Conservation (phyloP, 2,113 vertebrate genomes). For the Forbesichthys agassizii region DNA sequence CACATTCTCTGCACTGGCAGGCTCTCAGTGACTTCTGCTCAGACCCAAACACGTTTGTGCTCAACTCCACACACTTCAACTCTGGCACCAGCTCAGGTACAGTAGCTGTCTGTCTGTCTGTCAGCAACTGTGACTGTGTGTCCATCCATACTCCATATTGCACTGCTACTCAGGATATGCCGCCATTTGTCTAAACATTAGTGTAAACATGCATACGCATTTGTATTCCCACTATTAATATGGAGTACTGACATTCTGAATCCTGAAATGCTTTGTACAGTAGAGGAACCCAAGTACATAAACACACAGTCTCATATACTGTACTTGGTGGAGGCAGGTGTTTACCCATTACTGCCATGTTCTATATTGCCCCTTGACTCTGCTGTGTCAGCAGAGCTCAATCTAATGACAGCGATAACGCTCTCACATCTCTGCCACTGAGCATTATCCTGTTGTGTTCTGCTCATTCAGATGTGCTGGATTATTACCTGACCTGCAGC, state of each 20-base stretch:
- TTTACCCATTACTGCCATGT: slow-evolving; percentile 3
- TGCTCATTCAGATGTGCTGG: slow-evolving; percentile 83
- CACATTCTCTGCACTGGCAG: slow-evolving; percentile 59
- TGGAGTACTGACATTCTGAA: no score
- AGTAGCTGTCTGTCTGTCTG: background rate
- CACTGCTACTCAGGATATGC: no score
- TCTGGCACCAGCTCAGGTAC: slow-evolving; percentile 84
- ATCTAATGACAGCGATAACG: slow-evolving; percentile 25
- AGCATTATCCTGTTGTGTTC: slow-evolving; percentile 44
- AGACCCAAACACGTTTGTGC: slow-evolving; percentile 82
- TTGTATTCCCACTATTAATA: no score
- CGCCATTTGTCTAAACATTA: no score
- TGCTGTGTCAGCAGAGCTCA: slow-evolving; percentile 31
- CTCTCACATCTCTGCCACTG: slow-evolving; percentile 21
- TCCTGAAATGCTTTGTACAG: no score
- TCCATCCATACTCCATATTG: no score
- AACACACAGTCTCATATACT: slow-evolving; percentile 1
- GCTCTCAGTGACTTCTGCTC: slow-evolving; percentile 91
- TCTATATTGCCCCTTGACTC: slow-evolving; percentile 18
- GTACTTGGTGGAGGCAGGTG: slow-evolving; percentile 3
- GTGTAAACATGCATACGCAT: no score
- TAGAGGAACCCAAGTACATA: no score
- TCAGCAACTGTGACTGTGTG: background rate
- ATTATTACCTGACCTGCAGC: slow-evolving; percentile 89
- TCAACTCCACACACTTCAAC: slow-evolving; percentile 87